Percentiles rank a stretch among this genome's conserved stretches.
Evolutionary conservation across 2,888 invertebrate species (phyloP).

Genomic region (Strigamia crassipes): DNA sequence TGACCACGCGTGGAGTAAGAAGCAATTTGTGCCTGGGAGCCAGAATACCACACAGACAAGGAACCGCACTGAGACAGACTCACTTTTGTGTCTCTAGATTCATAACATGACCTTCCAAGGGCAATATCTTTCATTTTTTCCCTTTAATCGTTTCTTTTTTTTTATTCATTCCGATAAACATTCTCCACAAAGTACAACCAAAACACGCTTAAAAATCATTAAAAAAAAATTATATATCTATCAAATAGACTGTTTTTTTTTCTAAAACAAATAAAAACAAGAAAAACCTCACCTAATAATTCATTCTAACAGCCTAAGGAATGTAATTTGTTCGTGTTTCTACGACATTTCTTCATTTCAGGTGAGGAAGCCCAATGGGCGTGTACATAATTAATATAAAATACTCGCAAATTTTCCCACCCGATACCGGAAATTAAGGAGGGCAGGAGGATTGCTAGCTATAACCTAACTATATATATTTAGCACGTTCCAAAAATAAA

Average conservation of each 20-base stretch:
- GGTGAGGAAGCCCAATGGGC: not conserved
- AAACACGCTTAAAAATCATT: no score
- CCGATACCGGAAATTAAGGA: not conserved
- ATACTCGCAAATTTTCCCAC: not conserved
- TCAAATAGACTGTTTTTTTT: not conserved
- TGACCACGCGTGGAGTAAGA: not conserved
- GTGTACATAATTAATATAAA: slow-evolving; percentile 3
- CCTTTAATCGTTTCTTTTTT: no score
- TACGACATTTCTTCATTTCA: not conserved
- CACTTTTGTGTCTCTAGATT: not conserved
- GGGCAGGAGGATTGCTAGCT: not conserved
- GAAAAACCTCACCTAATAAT: not conserved
- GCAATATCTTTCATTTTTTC: slow-evolving; percentile 1
- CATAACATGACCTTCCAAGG: slow-evolving; percentile 10
- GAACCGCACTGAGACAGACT: slow-evolving; percentile 10
- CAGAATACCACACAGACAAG: slow-evolving; percentile 6
- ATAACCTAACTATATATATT: no score
- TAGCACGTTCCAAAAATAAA: no score
- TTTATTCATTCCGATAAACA: no score
- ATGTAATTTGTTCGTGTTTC: not conserved
- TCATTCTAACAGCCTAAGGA: not conserved
- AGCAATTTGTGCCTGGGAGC: slow-evolving; percentile 10
- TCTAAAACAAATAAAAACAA: not conserved
- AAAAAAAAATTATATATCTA: not conserved
- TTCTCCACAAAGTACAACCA: no score